Evolutionary conservation across 2,888 invertebrate species (phyloP), one percentile per base, ranked within the genome.

Genomic region (Drymonia ruficornis): DNA sequence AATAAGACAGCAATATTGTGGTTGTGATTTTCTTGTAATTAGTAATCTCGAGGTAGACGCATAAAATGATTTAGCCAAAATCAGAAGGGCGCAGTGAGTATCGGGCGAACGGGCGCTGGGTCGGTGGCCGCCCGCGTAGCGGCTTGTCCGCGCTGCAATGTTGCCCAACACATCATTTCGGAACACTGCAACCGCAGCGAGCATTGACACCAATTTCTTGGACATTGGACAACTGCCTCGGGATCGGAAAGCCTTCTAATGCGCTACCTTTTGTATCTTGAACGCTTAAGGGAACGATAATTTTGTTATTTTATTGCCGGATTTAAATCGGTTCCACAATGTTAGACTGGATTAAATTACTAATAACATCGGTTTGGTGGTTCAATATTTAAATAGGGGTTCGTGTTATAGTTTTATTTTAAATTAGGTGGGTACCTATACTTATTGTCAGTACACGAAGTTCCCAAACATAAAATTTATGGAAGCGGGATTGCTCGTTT

Each of bases 151-250:
- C 74, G 69, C 68, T 66, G 67, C 74, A 70, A 74, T 76, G 78
- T 91, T 91, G 85, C 91, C 74, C 83, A 91, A 91, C 87, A 87
- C 84, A 83, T 85, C 78, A 88, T 91, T 89, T 91, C 84, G 88
- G 90, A 88, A 87, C 89, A 87, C 76, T 89, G 88, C 88, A 89
- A 91, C 89, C 89, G 86, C 91, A 90, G 90, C 89, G 90, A 91
- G 78, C 91, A 88, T 89, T 92, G 91, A 91, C 91, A 91, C 89
- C 89, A 82, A 89, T 90, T 83, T 86, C 80, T 83, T 81, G 83
- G 80, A 83, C 83, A 84, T 83, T 78, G 82, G 82, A 85, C 81
- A 80, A 80, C 78, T 78, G 73, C 74, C 81, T 75, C 63, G 61
- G 72, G 68, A 83, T 84, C 76, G 65, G 66, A 65, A 76, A 76